Evolutionary conservation across 2,113 vertebrate genomes (phyloP), one percentile per base, ranked within the genome.

Genomic region (Anser cygnoides): DNA sequence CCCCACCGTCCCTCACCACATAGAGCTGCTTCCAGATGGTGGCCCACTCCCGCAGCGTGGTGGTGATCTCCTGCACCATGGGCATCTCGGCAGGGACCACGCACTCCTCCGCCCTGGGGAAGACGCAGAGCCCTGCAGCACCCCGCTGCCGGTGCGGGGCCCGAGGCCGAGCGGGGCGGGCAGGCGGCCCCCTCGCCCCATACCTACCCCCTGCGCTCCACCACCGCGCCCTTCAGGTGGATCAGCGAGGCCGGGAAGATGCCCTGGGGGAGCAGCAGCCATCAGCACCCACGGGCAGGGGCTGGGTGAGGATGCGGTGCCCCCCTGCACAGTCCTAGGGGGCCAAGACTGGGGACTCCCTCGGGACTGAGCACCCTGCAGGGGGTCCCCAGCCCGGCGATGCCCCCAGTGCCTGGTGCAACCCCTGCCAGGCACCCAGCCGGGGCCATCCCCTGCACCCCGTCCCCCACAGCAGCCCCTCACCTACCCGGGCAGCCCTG

Each of bases 41-140:
- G 41, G 94, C 96, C 97, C 97, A 97, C 54, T 97, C 97, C 43
- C 97, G 62, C 80, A 97, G 88, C 2, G 97, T 97, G 86, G 94
- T 97, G 66, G 97, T 97, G 86, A 97, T 96, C 90, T 97, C 97
- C 94, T 97, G 97, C 82, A 97, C 97, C 95, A 86, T 94, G 22
- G 97, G 95, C 85, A 93, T 91, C 90, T 97, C 97, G 1, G 80
- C 6, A 0, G 91, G 76, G 10, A 96, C 76, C 74, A 85, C 68
- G 0, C 35, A 80, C 86, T 96, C 95, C 83, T 94, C 81, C 0
- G 1, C 35, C 72, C 97, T 97, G 76, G 9, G 66, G 54, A 59
- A 33, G 29, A 49, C 25, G 8, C 76, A 11, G 55, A 73, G 6
- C 22, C 41, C 63, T 91, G 76, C 13, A 85, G 23, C 22, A 14